A percentile compares a stretch with the other conserved stretches of the same genome.
These are phyloP conservation scores for Corvus moneduloides DNA, from an alignment of 2,113 vertebrate genomes.

Conservation along the genomic window DNA sequence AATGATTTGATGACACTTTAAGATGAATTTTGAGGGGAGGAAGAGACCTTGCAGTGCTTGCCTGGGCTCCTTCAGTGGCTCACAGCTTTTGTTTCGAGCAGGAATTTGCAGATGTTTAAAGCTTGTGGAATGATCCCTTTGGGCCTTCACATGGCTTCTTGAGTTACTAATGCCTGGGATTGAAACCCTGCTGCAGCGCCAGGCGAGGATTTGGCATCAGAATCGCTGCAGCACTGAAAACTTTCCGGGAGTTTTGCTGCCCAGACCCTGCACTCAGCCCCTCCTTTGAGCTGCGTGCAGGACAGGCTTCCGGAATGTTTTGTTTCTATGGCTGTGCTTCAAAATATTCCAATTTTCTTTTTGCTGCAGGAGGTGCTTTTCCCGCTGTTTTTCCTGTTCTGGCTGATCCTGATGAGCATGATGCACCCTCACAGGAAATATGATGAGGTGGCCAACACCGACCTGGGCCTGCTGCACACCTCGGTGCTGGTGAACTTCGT, in stretches of 20 bases:
- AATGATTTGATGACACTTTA: fast-evolving
- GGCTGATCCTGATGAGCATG: constrained; percentile 79
- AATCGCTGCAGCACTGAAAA: not conserved
- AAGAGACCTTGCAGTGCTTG: not conserved
- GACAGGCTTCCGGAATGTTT: not conserved
- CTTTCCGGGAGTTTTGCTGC: not conserved
- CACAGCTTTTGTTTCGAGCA: not conserved
- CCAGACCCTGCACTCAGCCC: not conserved
- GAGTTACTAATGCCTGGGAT: not conserved
- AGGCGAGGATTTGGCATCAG: not conserved
- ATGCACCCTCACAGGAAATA: constrained; percentile 77
- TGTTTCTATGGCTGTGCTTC: not conserved
- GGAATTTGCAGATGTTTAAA: not conserved
- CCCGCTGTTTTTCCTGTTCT: constrained; percentile 77
- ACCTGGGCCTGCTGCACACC: constrained; percentile 66
- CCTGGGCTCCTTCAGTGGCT: not conserved
- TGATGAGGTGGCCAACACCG: constrained; percentile 45
- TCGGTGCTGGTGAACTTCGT: constrained; percentile 53
- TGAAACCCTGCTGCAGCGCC: not conserved
- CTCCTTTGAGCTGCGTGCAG: fast-evolving
- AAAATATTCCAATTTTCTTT: not conserved
- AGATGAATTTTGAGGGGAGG: not conserved
- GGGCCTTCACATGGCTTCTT: not conserved
- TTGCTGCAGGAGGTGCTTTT: constrained; percentile 73
- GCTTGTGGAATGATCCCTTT: not conserved